phyloP scores from a whole-genome alignment of 1,140 invertebrate species.

The Heliothis virescens region DNA sequence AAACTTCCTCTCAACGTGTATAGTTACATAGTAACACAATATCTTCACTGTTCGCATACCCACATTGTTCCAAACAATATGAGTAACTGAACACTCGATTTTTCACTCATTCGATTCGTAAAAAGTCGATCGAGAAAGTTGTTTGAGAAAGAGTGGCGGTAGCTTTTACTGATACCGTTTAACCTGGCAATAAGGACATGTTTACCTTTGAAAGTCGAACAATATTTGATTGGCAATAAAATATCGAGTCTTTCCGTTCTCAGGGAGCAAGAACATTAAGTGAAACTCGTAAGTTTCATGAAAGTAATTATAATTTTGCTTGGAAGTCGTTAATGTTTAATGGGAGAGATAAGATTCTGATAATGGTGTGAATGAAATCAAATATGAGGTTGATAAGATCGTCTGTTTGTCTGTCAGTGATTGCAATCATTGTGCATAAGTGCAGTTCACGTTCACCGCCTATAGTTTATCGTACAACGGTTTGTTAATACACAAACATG shows the following conservation, averaged over 20 bases:
- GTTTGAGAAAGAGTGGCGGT: background rate
- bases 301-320: background rate
- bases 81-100: background rate
- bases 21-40: slow-evolving; percentile 6
- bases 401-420: slow-evolving; percentile 23
- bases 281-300: background rate
- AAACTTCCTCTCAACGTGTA: slow-evolving; percentile 43
- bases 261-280: background rate
- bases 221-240: slow-evolving; percentile 5
- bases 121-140: slow-evolving; percentile 2
- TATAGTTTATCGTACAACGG: background rate
- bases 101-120: background rate
- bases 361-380: background rate
- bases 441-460: background rate
- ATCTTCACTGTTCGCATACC: background rate
- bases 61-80: background rate
- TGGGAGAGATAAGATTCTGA: background rate
- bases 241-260: background rate
- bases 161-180: background rate
- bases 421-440: slow-evolving; percentile 6
- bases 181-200: background rate
- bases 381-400: slow-evolving; percentile 16
- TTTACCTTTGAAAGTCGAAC: background rate
- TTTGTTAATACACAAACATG: background rate
- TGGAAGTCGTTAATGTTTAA: slow-evolving; percentile 1